phyloP scores from a whole-genome alignment of 1,140 invertebrate genomes.

The Reticulitermes speratus region DNA sequence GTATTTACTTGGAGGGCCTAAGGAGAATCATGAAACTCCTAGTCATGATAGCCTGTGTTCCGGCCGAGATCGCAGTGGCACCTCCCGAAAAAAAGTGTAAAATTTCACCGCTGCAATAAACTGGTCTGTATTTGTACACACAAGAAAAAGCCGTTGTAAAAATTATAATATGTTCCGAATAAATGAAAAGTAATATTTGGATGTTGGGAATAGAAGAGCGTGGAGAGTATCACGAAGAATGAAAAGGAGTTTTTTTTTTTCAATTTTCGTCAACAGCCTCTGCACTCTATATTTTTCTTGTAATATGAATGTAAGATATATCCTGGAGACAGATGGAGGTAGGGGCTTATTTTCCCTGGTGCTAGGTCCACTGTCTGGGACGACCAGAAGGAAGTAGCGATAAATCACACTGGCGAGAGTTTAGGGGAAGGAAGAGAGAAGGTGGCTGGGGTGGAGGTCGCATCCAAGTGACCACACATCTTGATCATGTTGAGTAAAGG shows the following conservation, averaged over 20 bases:
- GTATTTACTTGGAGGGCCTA: too few relatives aligned
- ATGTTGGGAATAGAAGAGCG: too few relatives aligned
- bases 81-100: too few relatives aligned
- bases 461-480: conserved; percentile 13
- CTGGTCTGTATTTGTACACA: too few relatives aligned
- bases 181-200: too few relatives aligned
- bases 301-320: conserved; percentile 13
- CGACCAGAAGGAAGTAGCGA: conserved; percentile 6
- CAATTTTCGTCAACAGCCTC: neutral
- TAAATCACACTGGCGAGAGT: neutral
- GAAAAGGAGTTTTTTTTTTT: neutral
- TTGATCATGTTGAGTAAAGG: neutral
- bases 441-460: neutral
- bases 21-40: too few relatives aligned
- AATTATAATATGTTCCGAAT: too few relatives aligned
- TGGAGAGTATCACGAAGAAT: neutral
- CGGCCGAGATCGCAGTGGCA: too few relatives aligned
- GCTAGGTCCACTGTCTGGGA: neutral
- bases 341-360: neutral
- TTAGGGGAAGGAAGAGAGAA: too few relatives aligned
- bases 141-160: too few relatives aligned
- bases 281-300: neutral
- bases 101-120: too few relatives aligned
- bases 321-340: conserved; percentile 8
- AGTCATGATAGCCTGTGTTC: too few relatives aligned